Evolutionary conservation across 2,888 invertebrate species (phyloP).

Genomic region (Lumbricus terrestris): DNA sequence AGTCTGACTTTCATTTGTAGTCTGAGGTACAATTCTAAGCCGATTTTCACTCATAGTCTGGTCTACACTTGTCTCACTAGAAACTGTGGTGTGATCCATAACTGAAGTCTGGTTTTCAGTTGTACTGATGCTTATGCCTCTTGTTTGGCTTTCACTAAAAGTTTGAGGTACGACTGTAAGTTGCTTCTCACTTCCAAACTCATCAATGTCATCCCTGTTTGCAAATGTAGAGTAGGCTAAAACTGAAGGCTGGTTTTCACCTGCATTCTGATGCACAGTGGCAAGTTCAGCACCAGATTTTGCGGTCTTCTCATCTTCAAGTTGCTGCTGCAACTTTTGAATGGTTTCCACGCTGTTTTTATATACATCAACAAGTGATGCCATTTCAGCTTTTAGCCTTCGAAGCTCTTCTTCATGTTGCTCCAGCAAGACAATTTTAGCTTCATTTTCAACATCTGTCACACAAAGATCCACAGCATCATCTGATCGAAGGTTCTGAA

Average conservation of each 20-base stretch:
- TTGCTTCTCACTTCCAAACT: background rate
- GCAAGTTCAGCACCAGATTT: background rate
- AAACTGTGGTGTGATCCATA: background rate
- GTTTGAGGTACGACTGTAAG: background rate
- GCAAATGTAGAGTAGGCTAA: background rate
- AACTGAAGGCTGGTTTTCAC: background rate
- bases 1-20: no score
- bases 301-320: background rate
- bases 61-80: background rate
- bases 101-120: background rate
- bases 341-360: background rate
- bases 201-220: background rate
- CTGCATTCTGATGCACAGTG: background rate
- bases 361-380: background rate
- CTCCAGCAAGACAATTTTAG: no score
- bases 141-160: background rate
- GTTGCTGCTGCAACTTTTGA: background rate
- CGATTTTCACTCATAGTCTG: background rate
- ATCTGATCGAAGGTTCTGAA: background rate
- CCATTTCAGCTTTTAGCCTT: background rate
- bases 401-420: background rate
- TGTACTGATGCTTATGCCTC: background rate
- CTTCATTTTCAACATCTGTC: background rate
- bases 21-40: no score
- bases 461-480: background rate